These are phyloP conservation scores for Tiliacea citrago DNA, from an alignment of 2,888 invertebrate species.

Conservation along the genomic window DNA sequence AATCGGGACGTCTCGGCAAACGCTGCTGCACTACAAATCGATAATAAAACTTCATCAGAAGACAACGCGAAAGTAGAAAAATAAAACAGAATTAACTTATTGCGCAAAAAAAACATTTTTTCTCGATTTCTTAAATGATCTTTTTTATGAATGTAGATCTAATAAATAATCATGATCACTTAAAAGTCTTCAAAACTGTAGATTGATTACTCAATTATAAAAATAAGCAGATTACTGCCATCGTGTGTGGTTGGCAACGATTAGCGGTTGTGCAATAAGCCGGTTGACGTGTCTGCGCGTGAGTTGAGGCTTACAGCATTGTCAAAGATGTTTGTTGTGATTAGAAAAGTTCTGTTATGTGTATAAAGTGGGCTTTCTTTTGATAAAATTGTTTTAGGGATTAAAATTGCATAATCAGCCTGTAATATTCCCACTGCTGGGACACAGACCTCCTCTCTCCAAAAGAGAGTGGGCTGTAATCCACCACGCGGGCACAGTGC, in stretches of 20 bases:
- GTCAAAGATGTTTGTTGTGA: slow-evolving; percentile 54
- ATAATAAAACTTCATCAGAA: too few species aligned
- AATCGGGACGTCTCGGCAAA: too few species aligned
- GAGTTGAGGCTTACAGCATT: slow-evolving; percentile 59
- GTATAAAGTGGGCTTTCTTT: slow-evolving; percentile 18
- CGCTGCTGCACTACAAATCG: too few species aligned
- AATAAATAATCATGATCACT: background rate
- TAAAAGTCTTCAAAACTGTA: slow-evolving; percentile 29
- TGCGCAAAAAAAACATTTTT: too few species aligned
- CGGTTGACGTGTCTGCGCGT: slow-evolving; percentile 48
- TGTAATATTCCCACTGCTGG: too few species aligned
- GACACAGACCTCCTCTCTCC: too few species aligned
- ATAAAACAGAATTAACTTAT: background rate
- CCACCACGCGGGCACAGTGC: too few species aligned
- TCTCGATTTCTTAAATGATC: background rate
- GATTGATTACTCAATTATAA: slow-evolving; percentile 64
- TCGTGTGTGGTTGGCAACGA: slow-evolving; percentile 62
- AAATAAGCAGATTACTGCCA: slow-evolving; percentile 59
- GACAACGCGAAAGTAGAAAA: too few species aligned
- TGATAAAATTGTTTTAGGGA: background rate
- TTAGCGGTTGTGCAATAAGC: slow-evolving; percentile 53
- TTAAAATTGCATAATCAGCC: too few species aligned
- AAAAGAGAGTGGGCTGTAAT: too few species aligned
- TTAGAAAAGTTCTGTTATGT: slow-evolving; percentile 43
- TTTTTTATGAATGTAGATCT: background rate